Evolutionary conservation across 2,113 vertebrate species (phyloP).

Genomic region (Bagarius yarrelli): DNA sequence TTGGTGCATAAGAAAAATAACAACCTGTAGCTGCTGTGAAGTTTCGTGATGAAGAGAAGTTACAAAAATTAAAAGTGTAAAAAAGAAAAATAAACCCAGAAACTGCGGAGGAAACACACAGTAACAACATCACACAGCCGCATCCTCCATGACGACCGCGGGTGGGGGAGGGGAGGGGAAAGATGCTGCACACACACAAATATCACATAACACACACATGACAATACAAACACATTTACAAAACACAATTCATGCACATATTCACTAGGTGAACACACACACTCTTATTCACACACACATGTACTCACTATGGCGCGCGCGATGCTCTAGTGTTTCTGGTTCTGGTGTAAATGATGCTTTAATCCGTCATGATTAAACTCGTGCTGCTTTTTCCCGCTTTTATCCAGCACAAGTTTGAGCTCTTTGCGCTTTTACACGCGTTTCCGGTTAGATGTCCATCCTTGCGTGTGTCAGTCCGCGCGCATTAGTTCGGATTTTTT

Average conservation of each 20-base stretch:
- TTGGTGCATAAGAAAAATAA: neutral
- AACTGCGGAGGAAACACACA: conserved; percentile 31
- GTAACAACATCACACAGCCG: conserved; percentile 50
- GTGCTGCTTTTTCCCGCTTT: conserved; percentile 12
- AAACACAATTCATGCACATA: conserved; percentile 2
- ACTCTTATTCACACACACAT: neutral
- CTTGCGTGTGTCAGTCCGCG: neutral
- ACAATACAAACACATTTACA: conserved; percentile 45
- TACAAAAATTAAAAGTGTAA: conserved; percentile 42
- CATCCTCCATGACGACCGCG: conserved; percentile 68
- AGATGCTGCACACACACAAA: conserved; percentile 32
- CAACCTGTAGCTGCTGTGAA: conserved; percentile 52
- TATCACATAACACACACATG: conserved; percentile 17
- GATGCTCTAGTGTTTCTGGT: neutral
- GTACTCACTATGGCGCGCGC: neutral
- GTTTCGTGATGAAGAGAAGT: conserved; percentile 35
- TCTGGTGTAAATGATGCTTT: conserved; percentile 53
- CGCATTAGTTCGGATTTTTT: neutral
- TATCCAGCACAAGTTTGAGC: neutral
- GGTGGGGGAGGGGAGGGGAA: conserved; percentile 35
- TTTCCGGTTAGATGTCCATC: neutral
- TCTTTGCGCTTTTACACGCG: neutral
- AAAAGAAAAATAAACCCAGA: neutral
- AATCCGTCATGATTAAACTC: conserved; percentile 52
- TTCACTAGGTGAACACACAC: neutral